Evolutionary conservation across 2,113 vertebrate genomes (phyloP).

Genomic region (Petrocephalus microphthalmus): DNA sequence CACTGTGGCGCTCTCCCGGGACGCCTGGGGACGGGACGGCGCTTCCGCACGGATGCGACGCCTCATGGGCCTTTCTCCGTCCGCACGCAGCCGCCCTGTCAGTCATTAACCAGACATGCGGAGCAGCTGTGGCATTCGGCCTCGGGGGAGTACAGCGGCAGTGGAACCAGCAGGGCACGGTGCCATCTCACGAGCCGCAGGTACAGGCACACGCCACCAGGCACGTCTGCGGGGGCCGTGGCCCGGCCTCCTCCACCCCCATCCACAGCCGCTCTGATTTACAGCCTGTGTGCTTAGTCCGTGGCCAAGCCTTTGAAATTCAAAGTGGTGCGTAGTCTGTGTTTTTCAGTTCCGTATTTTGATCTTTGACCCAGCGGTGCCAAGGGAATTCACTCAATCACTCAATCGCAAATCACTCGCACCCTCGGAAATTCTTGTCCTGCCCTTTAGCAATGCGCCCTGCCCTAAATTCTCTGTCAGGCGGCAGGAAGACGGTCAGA

Average conservation of each 20-base stretch:
- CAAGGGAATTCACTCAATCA: no score
- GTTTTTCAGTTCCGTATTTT: neutral
- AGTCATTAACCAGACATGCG: constrained; percentile 54
- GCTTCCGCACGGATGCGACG: constrained; percentile 40
- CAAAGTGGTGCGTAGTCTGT: neutral
- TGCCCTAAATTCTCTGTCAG: neutral
- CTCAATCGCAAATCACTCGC: neutral
- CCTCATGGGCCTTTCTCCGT: constrained; percentile 34
- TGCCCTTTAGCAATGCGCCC: neutral
- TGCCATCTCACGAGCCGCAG: neutral
- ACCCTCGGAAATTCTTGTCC: neutral
- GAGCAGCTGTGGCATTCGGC: neutral
- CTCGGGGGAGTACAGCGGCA: neutral
- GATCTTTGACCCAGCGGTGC: neutral
- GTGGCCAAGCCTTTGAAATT: neutral
- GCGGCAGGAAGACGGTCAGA: neutral
- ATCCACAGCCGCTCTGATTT: neutral
- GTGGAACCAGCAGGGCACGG: neutral
- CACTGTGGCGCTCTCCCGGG: neutral
- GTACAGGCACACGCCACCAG: neutral
- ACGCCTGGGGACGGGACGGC: neutral
- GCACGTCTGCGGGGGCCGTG: neutral
- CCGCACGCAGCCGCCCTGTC: constrained; percentile 26
- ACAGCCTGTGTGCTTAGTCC: neutral
- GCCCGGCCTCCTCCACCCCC: neutral